Evolutionary conservation across 1,140 invertebrate species (phyloP).

Genomic region (Zaprionus camerounensis): DNA sequence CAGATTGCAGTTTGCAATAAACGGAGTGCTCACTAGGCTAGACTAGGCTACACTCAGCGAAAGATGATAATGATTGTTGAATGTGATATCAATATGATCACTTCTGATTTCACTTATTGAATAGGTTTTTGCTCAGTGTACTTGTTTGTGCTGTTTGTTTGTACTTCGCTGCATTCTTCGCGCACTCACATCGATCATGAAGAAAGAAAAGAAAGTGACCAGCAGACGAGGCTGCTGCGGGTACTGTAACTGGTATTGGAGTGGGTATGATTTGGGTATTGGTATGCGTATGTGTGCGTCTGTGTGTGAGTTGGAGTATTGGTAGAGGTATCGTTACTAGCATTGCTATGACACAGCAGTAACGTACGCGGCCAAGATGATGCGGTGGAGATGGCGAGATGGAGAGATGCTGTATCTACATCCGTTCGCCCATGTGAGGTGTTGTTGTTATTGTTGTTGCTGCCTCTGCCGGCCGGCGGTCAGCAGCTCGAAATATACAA

Average conservation of each 20-base stretch:
- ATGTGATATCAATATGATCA: too few relatives aligned
- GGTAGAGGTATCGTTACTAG: conserved; percentile 5
- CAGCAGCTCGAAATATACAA: conserved; percentile 32
- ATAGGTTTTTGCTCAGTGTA: conserved; percentile 26
- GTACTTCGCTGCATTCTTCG: conserved; percentile 47
- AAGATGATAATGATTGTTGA: neutral
- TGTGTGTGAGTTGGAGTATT: neutral
- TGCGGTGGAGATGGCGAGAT: conserved; percentile 6
- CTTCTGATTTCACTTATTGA: neutral
- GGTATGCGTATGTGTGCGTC: neutral
- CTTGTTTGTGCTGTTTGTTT: conserved; percentile 9
- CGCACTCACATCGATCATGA: conserved; percentile 46
- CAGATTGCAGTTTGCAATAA: conserved; percentile 30
- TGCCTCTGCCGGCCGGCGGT: conserved; percentile 33
- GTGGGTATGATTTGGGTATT: conserved; percentile 12
- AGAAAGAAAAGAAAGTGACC: conserved; percentile 56
- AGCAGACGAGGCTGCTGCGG: conserved; percentile 13
- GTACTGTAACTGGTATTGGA: conserved; percentile 44
- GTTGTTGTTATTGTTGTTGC: conserved; percentile 29
- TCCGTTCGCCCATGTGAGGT: conserved; percentile 28
- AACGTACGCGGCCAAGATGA: conserved; percentile 10
- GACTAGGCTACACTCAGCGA: conserved; percentile 5
- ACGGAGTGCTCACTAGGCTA: conserved; percentile 11
- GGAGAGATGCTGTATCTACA: conserved; percentile 39
- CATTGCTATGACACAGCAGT: conserved; percentile 27